Percentiles rank a stretch among this genome's conserved stretches.
These are phyloP conservation scores for Pluvialis apricaria DNA, from an alignment of 2,113 vertebrate species.

Conservation along the genomic window DNA sequence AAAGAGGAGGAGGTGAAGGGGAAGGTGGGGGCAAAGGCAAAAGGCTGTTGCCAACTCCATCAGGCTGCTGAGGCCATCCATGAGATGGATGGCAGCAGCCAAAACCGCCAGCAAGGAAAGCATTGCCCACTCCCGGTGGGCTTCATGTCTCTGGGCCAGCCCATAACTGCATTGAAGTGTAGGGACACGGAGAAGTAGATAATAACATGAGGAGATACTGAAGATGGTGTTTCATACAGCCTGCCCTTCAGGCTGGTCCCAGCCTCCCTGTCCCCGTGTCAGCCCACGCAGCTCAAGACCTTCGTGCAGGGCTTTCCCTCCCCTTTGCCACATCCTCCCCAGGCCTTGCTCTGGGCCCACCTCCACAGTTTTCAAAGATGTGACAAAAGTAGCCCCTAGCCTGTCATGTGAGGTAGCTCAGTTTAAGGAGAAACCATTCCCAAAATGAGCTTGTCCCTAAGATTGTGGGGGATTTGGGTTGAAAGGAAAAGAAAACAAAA, in stretches of 20 bases:
- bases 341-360: not conserved
- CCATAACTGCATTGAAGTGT: not conserved
- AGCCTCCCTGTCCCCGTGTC: not conserved
- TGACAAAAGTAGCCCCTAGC: not conserved
- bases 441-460: not conserved
- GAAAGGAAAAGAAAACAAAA: not conserved
- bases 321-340: not conserved
- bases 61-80: not conserved
- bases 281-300: fast-evolving
- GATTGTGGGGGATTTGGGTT: not conserved
- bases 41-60: not conserved
- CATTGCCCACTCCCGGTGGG: not conserved
- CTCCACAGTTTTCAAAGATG: not conserved
- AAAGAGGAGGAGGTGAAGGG: not conserved
- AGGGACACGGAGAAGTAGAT: fast-evolving
- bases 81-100: not conserved
- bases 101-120: not conserved
- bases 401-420: not conserved
- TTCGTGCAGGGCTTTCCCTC: not conserved
- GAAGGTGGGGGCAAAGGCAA: not conserved
- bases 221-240: not conserved
- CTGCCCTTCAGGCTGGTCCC: not conserved
- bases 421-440: not conserved
- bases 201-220: not conserved
- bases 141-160: not conserved